Evolutionary conservation across 1,140 invertebrate genomes (phyloP).

Genomic region (Zaprionus kolodkinae): DNA sequence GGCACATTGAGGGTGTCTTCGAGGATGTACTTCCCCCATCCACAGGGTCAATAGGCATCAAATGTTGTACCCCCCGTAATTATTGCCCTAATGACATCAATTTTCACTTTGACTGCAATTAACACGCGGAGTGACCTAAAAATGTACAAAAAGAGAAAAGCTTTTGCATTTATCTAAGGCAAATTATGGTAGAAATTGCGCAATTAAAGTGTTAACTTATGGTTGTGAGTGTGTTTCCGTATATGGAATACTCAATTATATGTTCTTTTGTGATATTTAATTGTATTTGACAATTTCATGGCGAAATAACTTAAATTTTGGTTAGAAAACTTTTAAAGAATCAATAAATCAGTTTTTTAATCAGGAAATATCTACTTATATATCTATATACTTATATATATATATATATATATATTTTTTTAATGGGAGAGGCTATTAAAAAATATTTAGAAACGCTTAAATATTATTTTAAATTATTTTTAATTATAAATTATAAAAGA

Average conservation of each 20-base stretch:
- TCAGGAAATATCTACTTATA: too few relatives aligned
- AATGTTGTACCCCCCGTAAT: constrained; percentile 10
- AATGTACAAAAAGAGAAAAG: background rate
- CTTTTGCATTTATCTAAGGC: background rate
- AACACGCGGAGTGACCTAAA: constrained; percentile 11
- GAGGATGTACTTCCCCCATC: background rate
- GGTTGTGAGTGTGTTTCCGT: background rate
- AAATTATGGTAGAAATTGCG: background rate
- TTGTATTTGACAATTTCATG: background rate
- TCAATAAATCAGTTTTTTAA: too few relatives aligned
- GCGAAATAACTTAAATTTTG: too few relatives aligned
- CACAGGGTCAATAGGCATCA: constrained; percentile 10
- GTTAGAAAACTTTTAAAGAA: too few relatives aligned
- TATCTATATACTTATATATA: too few relatives aligned
- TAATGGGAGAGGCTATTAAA: too few relatives aligned
- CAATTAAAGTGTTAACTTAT: background rate
- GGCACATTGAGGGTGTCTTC: background rate
- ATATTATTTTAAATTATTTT: too few relatives aligned
- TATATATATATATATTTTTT: too few relatives aligned
- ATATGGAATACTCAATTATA: background rate
- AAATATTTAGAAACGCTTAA: too few relatives aligned
- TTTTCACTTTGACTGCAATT: constrained; percentile 11
- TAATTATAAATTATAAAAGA: background rate
- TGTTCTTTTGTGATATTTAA: background rate
- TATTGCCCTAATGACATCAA: constrained; percentile 16